phyloP scores from a whole-genome alignment of 92 coral and sea anemone genomes.

The Zoanthus sansibaricus region DNA sequence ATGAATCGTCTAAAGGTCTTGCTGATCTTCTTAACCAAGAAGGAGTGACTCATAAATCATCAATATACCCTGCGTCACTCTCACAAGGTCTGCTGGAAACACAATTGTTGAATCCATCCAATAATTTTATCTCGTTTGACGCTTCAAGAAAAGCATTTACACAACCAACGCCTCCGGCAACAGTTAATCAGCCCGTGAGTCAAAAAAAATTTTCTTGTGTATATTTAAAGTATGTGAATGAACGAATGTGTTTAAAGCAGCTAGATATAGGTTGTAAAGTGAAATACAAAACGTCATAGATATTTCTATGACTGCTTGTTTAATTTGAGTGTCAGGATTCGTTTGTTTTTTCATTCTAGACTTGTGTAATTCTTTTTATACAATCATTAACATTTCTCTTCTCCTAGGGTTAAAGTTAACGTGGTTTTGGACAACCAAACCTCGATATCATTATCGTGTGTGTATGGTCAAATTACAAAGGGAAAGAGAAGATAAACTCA shows the following conservation, averaged over 20 bases:
- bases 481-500: too few relatives aligned
- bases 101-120: slow-evolving; percentile 22
- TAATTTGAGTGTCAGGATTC: not conserved
- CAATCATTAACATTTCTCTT: too few relatives aligned
- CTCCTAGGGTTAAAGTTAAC: too few relatives aligned
- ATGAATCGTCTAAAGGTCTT: slow-evolving; percentile 92
- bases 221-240: not conserved
- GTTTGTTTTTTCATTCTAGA: not conserved
- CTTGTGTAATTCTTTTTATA: too few relatives aligned
- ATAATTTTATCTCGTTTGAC: slow-evolving; percentile 28
- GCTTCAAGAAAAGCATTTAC: not conserved
- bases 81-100: slow-evolving; percentile 46
- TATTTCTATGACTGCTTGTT: not conserved
- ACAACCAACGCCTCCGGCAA: slow-evolving; percentile 16
- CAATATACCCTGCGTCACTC: slow-evolving; percentile 34
- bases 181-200: slow-evolving; percentile 18
- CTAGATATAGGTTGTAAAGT: not conserved
- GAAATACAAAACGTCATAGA: not conserved
- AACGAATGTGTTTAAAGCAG: too few relatives aligned
- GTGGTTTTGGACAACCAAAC: too few relatives aligned
- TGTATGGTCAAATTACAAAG: too few relatives aligned
- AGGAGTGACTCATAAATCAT: slow-evolving; percentile 55
- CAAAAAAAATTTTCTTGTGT: not conserved
- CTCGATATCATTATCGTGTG: too few relatives aligned
- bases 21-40: slow-evolving; percentile 95